Evolutionary conservation across 2,113 vertebrate genomes (phyloP).

Genomic region (Calypte anna): DNA sequence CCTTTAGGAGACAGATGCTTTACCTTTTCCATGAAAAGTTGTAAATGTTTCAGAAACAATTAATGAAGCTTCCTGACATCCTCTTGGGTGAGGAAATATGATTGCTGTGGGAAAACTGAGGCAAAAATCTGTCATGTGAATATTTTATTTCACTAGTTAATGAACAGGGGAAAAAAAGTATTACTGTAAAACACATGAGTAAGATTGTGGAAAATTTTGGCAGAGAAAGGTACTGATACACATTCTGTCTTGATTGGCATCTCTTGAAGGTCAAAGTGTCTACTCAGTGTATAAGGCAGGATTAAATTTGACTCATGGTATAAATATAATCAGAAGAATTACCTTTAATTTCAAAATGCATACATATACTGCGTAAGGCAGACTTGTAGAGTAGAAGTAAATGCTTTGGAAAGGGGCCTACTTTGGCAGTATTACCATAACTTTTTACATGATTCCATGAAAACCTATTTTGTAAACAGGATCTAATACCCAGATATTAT

Average conservation of each 20-base stretch:
- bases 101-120: slow-evolving; percentile 68
- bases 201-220: slow-evolving; percentile 34
- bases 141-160: slow-evolving; percentile 72
- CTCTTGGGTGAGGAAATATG: slow-evolving; percentile 66
- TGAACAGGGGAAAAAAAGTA: slow-evolving; percentile 48
- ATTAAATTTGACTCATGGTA: slow-evolving; percentile 8
- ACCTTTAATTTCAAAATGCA: background rate
- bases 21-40: slow-evolving; percentile 64
- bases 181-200: slow-evolving; percentile 46
- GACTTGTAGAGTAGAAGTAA: background rate
- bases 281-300: background rate
- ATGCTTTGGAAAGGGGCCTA: background rate
- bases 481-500: background rate
- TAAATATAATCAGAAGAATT: slow-evolving; percentile 16
- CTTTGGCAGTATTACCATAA: background rate
- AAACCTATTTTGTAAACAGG: background rate
- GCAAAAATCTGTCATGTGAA: slow-evolving; percentile 67
- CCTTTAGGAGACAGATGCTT: slow-evolving; percentile 59
- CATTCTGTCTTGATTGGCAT: background rate
- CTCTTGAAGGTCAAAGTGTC: slow-evolving; percentile 40
- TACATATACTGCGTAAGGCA: background rate
- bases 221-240: slow-evolving; percentile 4
- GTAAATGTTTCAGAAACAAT: slow-evolving; percentile 73
- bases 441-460: background rate
- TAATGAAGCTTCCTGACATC: slow-evolving; percentile 65